These are phyloP conservation scores for Eurystomus gularis DNA, from an alignment of 2,113 vertebrate genomes.

Conservation along the genomic window DNA sequence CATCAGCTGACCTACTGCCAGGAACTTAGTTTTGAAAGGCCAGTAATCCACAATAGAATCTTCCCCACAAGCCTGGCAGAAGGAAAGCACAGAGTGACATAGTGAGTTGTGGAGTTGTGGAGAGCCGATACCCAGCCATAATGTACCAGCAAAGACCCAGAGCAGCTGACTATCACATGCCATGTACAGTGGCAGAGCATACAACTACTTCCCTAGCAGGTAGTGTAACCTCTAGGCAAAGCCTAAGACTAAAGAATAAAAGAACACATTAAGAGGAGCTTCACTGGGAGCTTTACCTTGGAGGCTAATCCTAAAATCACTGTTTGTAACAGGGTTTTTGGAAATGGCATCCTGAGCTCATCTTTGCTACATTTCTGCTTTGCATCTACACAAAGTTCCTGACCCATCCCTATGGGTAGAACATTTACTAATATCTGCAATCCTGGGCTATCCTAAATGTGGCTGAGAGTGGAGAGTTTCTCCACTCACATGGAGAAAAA, in stretches of 20 bases:
- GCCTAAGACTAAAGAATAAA: not conserved
- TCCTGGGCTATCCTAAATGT: fast-evolving
- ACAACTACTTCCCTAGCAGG: not conserved
- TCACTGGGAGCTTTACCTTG: not conserved
- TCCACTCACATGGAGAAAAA: not conserved
- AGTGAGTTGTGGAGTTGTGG: not conserved
- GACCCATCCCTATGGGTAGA: fast-evolving
- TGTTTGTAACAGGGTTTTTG: not conserved
- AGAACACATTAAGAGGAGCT: not conserved
- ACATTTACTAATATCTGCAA: not conserved
- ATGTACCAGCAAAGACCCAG: not conserved
- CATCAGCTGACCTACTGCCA: not conserved
- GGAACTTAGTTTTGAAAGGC: not conserved
- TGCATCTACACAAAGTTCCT: not conserved
- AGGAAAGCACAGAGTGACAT: not conserved
- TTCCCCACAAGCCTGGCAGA: not conserved
- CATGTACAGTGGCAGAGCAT: not conserved
- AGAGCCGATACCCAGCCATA: not conserved
- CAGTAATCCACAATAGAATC: not conserved
- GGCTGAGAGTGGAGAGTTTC: not conserved
- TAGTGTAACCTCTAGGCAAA: not conserved
- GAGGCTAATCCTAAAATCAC: not conserved
- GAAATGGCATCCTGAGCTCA: not conserved
- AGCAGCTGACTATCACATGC: not conserved
- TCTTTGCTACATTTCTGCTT: not conserved